Evolutionary conservation across 1,140 invertebrate genomes (phyloP), one percentile per base, ranked within the genome.

Genomic region (Polypedilum pembai): DNA sequence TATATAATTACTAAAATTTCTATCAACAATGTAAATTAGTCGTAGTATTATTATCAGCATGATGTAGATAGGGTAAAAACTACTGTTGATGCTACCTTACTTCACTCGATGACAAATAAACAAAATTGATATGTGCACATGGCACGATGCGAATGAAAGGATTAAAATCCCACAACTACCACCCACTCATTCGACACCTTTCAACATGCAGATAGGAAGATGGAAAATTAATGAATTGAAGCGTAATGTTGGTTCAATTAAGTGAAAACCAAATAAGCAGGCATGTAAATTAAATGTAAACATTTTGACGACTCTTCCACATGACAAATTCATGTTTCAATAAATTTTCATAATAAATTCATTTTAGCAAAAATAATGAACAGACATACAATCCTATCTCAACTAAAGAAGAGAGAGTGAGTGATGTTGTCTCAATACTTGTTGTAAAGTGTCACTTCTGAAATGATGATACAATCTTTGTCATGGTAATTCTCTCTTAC

Each of bases 201-300:
- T 33, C 24, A 33, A 33, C 24, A 56, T 15, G 45, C 10, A 21
- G 18, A 69, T 69, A 10, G 65, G 20, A 69, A 56, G 18, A 20
- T 20, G 65, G 65, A 69, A 69, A 69, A 69, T 69, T 20, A 69
- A 69, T 69, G 65, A 69, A 69, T 69, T 69, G 65, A 69, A 69
- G 65, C 65, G 65, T 69, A 20, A 69, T 69, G 20, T 69, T 69
- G 65, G 65, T 69, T 69, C 65, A 69, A 69, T 20, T 69, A 69
- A 69, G 65, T 69, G 65, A 20, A 69, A 69, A 69, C 65, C 65
- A 69, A 69, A 69, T 18, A 18, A 8, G 17, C 65, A 69, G 65
- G 17, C 65, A 69, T 69, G 65, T 69, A 69, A 69, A 69, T 69
- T 18, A 69, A 69, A 69, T 69, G 65, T 69, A 69, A 69, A 69